Base-by-base conservation (phyloP, 2,113 vertebrate genomes). In the Misgurnus mizolepis region DNA sequence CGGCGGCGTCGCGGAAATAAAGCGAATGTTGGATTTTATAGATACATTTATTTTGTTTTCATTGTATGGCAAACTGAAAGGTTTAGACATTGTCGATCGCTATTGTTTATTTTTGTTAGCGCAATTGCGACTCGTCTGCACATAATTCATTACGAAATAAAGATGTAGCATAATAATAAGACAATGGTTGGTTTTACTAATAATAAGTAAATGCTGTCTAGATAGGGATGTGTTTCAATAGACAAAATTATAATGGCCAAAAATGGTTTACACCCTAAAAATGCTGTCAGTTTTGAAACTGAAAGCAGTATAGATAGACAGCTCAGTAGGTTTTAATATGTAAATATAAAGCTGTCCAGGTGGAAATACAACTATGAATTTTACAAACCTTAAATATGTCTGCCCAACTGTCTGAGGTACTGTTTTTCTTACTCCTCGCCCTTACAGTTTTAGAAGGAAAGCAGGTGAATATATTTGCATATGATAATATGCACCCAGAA, bases 401-500 rank as follows among this genome's bases (percentile, higher is more conserved):
- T 45, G 56, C 60, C 40, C 17, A 72, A 50, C 69, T 72, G 56
- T 12, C 58, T 1, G 6, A 58, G 56, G 12, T 18, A 55, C 15
- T 3, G 7, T 41, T 58, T 58, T 73, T 18, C 55, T 11, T 6
- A 27, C 34, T n/a, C 49, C 60, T 73, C 7, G 41, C 39, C 41
- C 34, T 43, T 43, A 43, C 60, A 17, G n/a, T 12, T 76, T 43
- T 49, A 65, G 18, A 49, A 18, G 43, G 12, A 39, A 76, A 39
- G 45, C 60, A 64, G 60, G 34, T 50, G 15, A 76, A 76, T 64
- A 6, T 7, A 53, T 76, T 76, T 62, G 60, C 73, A 65, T 76
- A 76, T n/a, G 65, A 64, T 76, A 76, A n/a, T 39, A 76, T 76
- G 34, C 18, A 53, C 4, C 10, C 14, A 15, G 56, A 53, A 14